Conservation (phyloP, 1,140 invertebrate species). For the Grapholita molesta region DNA sequence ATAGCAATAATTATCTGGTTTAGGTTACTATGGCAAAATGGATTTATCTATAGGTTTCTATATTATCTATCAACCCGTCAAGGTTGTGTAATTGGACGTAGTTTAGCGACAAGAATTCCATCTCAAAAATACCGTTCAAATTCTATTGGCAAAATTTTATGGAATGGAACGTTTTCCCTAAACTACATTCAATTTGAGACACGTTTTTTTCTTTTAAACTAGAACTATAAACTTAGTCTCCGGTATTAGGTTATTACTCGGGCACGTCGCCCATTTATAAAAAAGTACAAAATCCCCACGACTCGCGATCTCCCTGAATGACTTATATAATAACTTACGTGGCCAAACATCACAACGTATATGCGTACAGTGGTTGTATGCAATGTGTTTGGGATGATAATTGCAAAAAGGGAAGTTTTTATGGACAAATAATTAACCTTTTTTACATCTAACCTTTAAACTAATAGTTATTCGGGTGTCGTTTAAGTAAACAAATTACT, state of each 20-base stretch:
- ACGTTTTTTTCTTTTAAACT: neutral
- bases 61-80: too few relatives aligned
- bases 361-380: slow-evolving; percentile 43
- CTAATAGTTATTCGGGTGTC: too few relatives aligned
- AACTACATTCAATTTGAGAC: too few relatives aligned
- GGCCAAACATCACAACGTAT: slow-evolving; percentile 63
- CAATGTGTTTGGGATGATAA: slow-evolving; percentile 24
- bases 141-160: too few relatives aligned
- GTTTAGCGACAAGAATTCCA: too few relatives aligned
- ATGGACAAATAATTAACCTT: neutral
- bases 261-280: neutral
- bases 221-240: neutral
- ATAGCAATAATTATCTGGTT: too few relatives aligned
- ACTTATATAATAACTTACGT: slow-evolving; percentile 60
- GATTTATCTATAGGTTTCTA: too few relatives aligned
- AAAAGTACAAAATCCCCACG: slow-evolving; percentile 36
- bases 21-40: neutral
- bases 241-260: neutral
- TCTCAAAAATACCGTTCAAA: too few relatives aligned
- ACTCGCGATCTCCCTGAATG: slow-evolving; percentile 48
- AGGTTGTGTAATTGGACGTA: too few relatives aligned
- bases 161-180: too few relatives aligned
- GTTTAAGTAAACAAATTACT: neutral
- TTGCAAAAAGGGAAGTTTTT: neutral
- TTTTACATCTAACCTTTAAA: too few relatives aligned